Base-by-base conservation (phyloP, 2,888 invertebrate species). In the Chrysopilus asiliformis region DNA sequence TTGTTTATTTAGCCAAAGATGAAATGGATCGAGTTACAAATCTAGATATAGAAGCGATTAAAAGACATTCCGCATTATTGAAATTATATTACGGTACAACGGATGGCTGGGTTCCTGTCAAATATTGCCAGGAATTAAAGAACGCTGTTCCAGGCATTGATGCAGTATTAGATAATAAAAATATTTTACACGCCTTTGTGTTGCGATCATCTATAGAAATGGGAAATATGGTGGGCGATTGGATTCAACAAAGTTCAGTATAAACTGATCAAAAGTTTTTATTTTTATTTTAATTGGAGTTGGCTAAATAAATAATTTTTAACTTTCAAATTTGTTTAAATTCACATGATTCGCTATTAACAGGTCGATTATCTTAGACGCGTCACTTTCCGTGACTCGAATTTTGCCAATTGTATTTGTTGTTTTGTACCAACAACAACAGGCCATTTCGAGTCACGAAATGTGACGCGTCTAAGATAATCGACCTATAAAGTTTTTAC, bases 21-120 rank as follows among this genome's bases (percentile, higher is more conserved):
- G 93, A 93, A 68, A 79, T 93, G 78, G 69, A 72, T n/a, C 60
- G 55, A 19, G 82, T 94, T 0, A 67, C 57, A 27, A 68, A 73
- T 26, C 58, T 85, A 24, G 81, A 91, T 49, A 60, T 63, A 37
- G 67, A 72, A 5, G 58, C 72, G 29, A 64, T 91, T 29, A 53
- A 63, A 13, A 57, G 64, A 17, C 66, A 79, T 54, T 48, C 68
- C n/a, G 56, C 71, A 10, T 74, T 74, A 49, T 61, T 90, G 3
- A 79, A 77, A 54, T 71, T 91, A 32, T 82, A 85, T 54, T 94
- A 89, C 57, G 82, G 85, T 8, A 63, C 67, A 4, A 68, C 55
- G 4, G 94, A 95, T 60, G 72, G 72, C 6, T 95, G 94, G 94
- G 80, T 77, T 34, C 93, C 93, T 0, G 49, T 72, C 1, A 58